Base-by-base conservation (phyloP, 2,888 invertebrate genomes). In the Pomacea canaliculata region DNA sequence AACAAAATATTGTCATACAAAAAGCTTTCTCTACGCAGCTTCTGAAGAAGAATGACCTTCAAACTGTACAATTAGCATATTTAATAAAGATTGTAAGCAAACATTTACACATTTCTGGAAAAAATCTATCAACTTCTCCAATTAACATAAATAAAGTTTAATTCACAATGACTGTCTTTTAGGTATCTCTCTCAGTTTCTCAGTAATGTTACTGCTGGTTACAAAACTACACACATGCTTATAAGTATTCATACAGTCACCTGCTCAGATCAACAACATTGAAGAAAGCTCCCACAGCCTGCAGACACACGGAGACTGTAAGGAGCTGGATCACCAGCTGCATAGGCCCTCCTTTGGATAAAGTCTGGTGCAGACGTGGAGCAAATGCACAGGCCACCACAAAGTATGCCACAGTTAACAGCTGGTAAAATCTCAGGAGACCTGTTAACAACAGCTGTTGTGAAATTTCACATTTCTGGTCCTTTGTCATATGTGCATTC, bases 271-370 rank as follows among this genome's bases (percentile, higher is more conserved):
- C 88, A 67, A 89, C 78, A 80, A 88, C 85, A 85, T 88, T 86
- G 59, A 86, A 83, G 23, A 89, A 84, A 9, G 86, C 83, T 1
- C 85, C 86, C 18, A 86, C 77, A 37, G 86, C 85, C 77, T 89
- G 89, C 51, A 88, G 81, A 49, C 81, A 82, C n/a, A 85, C 85
- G 37, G 88, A 88, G 4, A 82, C 81, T 13, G 86, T 86, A 23
- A 89, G 80, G 7, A 89, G 82, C 73, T 86, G 85, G 18, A 89
- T 85, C 18, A 89, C 88, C n/a, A 89, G 83, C 80, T 88, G 87
- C 89, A 89, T 89, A 18, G 89, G 89, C 9, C 89, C 89, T 7
- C 86, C 86, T 71, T 89, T 88, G 70, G 84, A 85, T n/a, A 89
- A 78, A 0, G 88, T 85, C 76, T 88, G 87, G 37, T 83, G 82